Base-by-base conservation (phyloP, 2,888 invertebrate genomes). In the Ophion ellenae region DNA sequence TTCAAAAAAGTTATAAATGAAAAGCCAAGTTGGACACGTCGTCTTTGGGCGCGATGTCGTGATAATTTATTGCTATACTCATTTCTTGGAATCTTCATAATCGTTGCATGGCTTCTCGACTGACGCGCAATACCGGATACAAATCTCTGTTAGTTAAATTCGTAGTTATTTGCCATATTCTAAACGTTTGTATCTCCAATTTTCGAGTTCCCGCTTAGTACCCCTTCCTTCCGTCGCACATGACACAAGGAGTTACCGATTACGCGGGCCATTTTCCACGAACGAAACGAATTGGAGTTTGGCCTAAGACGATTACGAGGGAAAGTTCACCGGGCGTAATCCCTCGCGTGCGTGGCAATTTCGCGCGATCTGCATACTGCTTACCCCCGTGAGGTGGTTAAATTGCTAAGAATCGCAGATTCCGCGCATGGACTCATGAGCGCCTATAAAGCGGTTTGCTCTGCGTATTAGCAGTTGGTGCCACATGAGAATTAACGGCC, bases 331-430 rank as follows among this genome's bases (percentile, higher is more conserved):
- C 78, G 83, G 85, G 88, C 89, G 90, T 92, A 92, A 92, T 92
- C 91, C 92, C 86, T 87, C 87, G 90, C 90, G 91, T 91, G 91
- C 89, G 90, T 90, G 90, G 91, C 90, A 92, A 91, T 92, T 91
- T 89, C 88, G 90, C 89, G 90, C 90, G 90, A 92, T 92, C 92
- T 92, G 92, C 92, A 92, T 92, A 92, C 89, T 90, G 92, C 92
- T 92, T 92, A 91, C 90, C 87, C 88, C 70, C 87, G 76, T 73
- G 64, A 75, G 89, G 89, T 89, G 91, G 91, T 92, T 92, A 75
- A 81, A 75, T 69, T 69, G 53, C 69, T 28, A 81, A 69, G 81
- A 81, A 75, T 91, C 90, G 88, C 87, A 83, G 87, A 87, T 89
- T 81, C 24, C 67, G 80, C 74, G 67, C 87, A 36, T 74, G 47